These are phyloP conservation scores for Cynocephalus volans DNA, from an alignment of 2,113 vertebrate species.

Conservation along the genomic window DNA sequence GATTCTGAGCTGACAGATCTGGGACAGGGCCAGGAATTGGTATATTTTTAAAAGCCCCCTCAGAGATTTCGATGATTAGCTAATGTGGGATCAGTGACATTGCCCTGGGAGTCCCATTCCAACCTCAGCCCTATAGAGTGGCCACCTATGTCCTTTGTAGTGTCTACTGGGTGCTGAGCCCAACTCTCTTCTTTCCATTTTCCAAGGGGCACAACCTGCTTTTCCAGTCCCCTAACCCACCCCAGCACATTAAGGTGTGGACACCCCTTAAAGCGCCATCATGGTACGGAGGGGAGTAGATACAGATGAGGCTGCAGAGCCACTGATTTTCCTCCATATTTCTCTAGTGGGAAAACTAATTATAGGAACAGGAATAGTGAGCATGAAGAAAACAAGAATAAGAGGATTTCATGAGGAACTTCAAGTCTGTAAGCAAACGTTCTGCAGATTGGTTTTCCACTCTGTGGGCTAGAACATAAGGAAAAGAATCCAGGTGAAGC, in stretches of 20 bases:
- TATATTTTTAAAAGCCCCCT: background rate
- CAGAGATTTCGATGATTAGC: background rate
- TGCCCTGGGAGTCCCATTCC: background rate
- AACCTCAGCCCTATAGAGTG: background rate
- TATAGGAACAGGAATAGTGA: background rate
- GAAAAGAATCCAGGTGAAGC: background rate
- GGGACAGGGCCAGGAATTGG: background rate
- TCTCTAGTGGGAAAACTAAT: background rate
- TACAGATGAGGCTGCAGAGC: background rate
- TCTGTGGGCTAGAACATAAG: background rate
- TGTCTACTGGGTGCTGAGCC: background rate
- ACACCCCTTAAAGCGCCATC: background rate
- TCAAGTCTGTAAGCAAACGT: background rate
- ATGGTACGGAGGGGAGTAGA: background rate
- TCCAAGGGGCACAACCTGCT: background rate
- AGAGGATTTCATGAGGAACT: background rate
- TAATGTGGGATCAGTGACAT: background rate
- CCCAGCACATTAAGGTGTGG: background rate
- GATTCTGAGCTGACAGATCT: slow-evolving; percentile 6
- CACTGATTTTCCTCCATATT: background rate
- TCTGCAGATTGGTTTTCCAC: background rate
- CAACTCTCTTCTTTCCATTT: background rate
- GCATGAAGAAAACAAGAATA: background rate
- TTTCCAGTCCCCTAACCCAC: background rate
- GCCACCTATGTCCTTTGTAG: background rate